A percentile compares a stretch with the other conserved stretches of the same genome.
Conservation (phyloP, 1,140 invertebrate species). For the Myzus persicae region DNA sequence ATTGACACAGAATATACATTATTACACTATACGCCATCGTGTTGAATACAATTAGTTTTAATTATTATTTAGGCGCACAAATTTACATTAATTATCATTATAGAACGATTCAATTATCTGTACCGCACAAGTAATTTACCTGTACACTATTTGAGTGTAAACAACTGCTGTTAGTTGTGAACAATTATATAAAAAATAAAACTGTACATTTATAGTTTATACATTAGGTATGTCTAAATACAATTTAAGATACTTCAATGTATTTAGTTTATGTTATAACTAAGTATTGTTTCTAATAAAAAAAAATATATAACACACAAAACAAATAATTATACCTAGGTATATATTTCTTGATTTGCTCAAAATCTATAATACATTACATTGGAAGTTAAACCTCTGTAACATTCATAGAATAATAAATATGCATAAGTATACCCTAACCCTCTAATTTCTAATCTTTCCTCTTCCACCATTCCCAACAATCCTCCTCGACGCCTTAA, state of each 20-base stretch:
- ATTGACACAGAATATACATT: background rate
- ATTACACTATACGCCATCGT: background rate
- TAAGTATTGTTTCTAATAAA: background rate
- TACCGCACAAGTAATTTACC: background rate
- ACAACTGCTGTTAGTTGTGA: background rate
- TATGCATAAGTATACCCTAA: too few relatives aligned
- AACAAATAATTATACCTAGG: background rate
- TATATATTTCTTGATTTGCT: background rate
- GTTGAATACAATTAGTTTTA: conserved; percentile 17
- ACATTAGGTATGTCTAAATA: background rate
- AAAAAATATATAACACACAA: too few relatives aligned
- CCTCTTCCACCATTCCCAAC: too few relatives aligned
- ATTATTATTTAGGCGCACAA: conserved; percentile 11
- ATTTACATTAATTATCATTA: conserved; percentile 37
- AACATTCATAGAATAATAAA: background rate
- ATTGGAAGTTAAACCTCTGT: background rate
- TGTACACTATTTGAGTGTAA: background rate
- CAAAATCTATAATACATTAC: background rate
- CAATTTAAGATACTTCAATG: background rate
- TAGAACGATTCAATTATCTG: conserved; percentile 25
- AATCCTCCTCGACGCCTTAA: too few relatives aligned
- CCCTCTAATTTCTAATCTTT: too few relatives aligned
- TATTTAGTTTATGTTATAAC: conserved; percentile 2
- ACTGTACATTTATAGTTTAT: background rate
- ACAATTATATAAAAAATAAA: background rate